phyloP scores from a whole-genome alignment of 1,140 invertebrate species.

The Nasonia vitripennis region DNA sequence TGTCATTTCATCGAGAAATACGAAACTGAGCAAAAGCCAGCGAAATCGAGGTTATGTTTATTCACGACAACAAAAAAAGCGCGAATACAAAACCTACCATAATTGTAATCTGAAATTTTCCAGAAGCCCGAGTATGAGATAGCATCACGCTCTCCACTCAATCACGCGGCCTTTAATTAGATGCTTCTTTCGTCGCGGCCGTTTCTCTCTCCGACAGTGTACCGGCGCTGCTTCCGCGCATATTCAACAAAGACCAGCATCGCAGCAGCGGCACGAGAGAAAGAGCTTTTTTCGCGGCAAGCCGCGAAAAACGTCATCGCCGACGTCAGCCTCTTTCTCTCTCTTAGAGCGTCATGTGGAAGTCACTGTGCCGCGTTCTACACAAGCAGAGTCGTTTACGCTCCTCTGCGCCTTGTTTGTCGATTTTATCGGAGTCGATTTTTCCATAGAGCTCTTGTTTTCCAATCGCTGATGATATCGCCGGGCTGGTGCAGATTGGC shows the following conservation, averaged over 20 bases:
- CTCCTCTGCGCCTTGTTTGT: slow-evolving; percentile 2
- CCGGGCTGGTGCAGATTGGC: neutral
- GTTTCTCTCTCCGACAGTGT: neutral
- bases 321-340: slow-evolving; percentile 15
- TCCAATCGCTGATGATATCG: slow-evolving; percentile 1
- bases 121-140: neutral
- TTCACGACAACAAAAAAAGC: neutral
- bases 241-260: neutral
- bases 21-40: neutral
- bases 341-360: slow-evolving; percentile 8
- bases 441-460: neutral
- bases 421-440: neutral
- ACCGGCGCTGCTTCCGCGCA: neutral
- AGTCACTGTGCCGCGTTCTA: neutral
- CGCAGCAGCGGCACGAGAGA: neutral
- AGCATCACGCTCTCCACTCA: neutral
- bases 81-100: neutral
- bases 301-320: slow-evolving; percentile 23
- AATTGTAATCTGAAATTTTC: neutral
- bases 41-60: neutral
- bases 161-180: neutral
- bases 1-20: neutral
- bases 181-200: neutral
- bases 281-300: slow-evolving; percentile 21
- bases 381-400: neutral